Percentiles rank a stretch among this genome's conserved stretches.
phyloP scores from a whole-genome alignment of 2,113 vertebrate genomes.

The Cyprinodon brontotheroides region DNA sequence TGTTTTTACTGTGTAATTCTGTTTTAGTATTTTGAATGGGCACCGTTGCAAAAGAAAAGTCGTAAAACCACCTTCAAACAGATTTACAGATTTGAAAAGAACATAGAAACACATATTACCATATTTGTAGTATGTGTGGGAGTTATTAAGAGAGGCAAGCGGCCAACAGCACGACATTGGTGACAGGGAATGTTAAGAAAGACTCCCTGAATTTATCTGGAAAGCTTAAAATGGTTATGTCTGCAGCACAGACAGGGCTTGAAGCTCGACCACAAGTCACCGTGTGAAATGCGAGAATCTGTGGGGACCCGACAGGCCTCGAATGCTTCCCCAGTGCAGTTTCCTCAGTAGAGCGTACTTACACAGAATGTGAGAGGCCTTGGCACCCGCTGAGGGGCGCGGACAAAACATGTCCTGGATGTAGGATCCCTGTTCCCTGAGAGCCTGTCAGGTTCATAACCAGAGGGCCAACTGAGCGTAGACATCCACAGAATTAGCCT shows the following conservation, averaged over 20 bases:
- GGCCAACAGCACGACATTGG: conserved; percentile 49
- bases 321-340: conserved; percentile 68
- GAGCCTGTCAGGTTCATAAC: conserved; percentile 61
- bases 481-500: conserved; percentile 58
- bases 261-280: conserved; percentile 78
- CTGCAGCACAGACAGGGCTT: conserved; percentile 69
- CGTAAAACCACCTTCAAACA: conserved; percentile 18
- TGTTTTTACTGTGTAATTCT: conserved; percentile 10
- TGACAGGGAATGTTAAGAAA: conserved; percentile 72
- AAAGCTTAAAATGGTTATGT: conserved; percentile 66
- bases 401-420: conserved; percentile 63
- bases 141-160: conserved; percentile 41
- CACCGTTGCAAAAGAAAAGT: conserved; percentile 9
- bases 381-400: conserved; percentile 59
- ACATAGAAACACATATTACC: not conserved
- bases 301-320: conserved; percentile 73
- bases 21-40: not conserved
- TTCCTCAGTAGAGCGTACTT: conserved; percentile 68
- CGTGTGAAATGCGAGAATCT: conserved; percentile 82
- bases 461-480: conserved; percentile 61
- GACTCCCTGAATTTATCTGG: conserved; percentile 67
- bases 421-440: conserved; percentile 64
- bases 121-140: conserved; percentile 26
- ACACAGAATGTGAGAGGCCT: conserved; percentile 69
- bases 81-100: not conserved